phyloP scores from a whole-genome alignment of 1,140 invertebrate species.

The Ruditapes philippinarum region DNA sequence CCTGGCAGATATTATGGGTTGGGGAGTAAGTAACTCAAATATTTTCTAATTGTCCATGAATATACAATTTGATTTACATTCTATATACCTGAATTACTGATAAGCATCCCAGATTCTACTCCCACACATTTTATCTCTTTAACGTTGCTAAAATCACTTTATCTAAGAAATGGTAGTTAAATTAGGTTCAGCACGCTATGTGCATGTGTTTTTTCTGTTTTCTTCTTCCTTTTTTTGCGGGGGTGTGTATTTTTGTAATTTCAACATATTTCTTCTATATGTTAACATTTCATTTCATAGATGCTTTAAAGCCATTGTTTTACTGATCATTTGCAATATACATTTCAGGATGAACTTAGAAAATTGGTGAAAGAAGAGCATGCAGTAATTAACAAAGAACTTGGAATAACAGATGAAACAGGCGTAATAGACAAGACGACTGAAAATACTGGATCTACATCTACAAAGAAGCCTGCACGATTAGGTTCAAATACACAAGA shows the following conservation, averaged over 20 bases:
- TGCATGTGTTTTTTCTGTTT: too few species aligned
- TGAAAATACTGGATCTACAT: too few species aligned
- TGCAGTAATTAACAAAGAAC: background rate
- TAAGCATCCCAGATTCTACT: background rate
- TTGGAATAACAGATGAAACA: background rate
- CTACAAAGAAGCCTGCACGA: background rate
- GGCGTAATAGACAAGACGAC: background rate
- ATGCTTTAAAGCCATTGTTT: too few species aligned
- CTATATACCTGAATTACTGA: background rate
- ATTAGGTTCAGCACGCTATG: too few species aligned
- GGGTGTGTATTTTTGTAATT: too few species aligned
- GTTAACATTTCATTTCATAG: too few species aligned
- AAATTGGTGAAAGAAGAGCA: conserved; percentile 16
- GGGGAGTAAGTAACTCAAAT: conserved; percentile 88
- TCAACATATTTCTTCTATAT: too few species aligned
- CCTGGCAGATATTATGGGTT: conserved; percentile 94
- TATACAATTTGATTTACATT: background rate
- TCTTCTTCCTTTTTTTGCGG: too few species aligned
- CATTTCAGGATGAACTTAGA: conserved; percentile 31
- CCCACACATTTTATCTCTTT: background rate
- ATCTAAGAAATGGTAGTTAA: too few species aligned
- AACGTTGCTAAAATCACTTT: background rate
- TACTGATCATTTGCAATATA: too few species aligned
- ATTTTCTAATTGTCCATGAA: background rate
- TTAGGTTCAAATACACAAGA: background rate